phyloP scores from a whole-genome alignment of 2,797 vertebrate species.

The Sylvilagus floridanus region DNA sequence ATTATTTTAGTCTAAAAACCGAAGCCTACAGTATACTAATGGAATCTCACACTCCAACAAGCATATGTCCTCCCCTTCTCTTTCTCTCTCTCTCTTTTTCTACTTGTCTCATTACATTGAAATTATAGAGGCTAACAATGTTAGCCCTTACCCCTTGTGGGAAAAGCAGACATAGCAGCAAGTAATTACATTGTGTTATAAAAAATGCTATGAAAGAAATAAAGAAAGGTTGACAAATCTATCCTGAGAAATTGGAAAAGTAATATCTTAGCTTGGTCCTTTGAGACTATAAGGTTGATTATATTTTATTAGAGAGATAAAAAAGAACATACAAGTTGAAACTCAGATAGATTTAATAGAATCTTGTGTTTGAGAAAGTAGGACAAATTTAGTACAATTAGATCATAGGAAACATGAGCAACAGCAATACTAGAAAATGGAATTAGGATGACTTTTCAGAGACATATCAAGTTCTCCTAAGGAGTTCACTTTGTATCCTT shows the following conservation, averaged over 20 bases:
- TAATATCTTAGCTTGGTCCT: background rate
- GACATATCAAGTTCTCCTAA: background rate
- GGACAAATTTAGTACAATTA: background rate
- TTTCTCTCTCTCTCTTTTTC: no score
- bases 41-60: background rate
- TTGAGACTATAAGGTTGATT: background rate
- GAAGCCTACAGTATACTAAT: background rate
- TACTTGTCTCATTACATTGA: background rate
- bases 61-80: background rate
- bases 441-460: background rate
- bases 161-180: background rate
- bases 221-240: background rate
- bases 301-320: background rate
- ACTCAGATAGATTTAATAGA: background rate
- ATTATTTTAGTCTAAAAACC: background rate
- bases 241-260: background rate
- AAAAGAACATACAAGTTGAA: background rate
- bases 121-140: background rate
- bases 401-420: background rate
- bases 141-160: background rate
- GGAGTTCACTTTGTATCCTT: background rate
- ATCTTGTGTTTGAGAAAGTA: conserved; percentile 20
- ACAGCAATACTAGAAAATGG: background rate
- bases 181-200: background rate
- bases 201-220: background rate